These are phyloP conservation scores for Equus przewalskii DNA, from an alignment of 2,113 vertebrate species.

Conservation along the genomic window DNA sequence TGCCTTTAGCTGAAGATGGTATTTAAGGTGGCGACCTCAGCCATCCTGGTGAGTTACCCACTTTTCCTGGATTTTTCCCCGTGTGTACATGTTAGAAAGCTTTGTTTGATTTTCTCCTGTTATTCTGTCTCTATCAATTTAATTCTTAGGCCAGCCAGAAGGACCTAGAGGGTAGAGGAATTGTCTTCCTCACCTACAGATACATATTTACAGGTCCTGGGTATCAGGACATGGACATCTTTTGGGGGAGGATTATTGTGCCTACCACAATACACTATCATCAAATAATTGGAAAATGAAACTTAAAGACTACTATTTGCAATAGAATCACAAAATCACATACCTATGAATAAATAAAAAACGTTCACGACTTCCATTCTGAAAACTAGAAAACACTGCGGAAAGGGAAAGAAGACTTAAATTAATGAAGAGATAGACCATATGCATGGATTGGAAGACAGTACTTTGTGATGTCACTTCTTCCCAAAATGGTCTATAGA, in stretches of 20 bases:
- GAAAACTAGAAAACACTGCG: constrained; percentile 40
- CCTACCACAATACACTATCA: not conserved
- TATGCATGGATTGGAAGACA: not conserved
- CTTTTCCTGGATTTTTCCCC: too few relatives aligned
- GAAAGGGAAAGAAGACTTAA: not conserved
- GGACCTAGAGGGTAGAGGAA: too few relatives aligned
- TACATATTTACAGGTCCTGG: not conserved
- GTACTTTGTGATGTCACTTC: not conserved
- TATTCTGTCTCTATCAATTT: too few relatives aligned
- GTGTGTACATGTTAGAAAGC: too few relatives aligned
- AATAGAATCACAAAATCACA: not conserved
- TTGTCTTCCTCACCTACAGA: too few relatives aligned
- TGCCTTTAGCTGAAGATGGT: too few relatives aligned
- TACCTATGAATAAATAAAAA: not conserved
- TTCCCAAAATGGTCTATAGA: not conserved
- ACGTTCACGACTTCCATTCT: not conserved
- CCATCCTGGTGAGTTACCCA: too few relatives aligned
- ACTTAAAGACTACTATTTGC: not conserved
- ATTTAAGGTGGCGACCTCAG: too few relatives aligned
- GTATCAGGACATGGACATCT: not conserved
- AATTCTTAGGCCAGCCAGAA: too few relatives aligned
- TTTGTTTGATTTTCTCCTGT: too few relatives aligned
- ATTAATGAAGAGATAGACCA: not conserved
- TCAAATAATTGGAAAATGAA: constrained; percentile 33
- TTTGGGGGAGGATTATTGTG: constrained; percentile 24